Base-by-base conservation (phyloP, 1,140 invertebrate species). In the Cydia fagiglandana region DNA sequence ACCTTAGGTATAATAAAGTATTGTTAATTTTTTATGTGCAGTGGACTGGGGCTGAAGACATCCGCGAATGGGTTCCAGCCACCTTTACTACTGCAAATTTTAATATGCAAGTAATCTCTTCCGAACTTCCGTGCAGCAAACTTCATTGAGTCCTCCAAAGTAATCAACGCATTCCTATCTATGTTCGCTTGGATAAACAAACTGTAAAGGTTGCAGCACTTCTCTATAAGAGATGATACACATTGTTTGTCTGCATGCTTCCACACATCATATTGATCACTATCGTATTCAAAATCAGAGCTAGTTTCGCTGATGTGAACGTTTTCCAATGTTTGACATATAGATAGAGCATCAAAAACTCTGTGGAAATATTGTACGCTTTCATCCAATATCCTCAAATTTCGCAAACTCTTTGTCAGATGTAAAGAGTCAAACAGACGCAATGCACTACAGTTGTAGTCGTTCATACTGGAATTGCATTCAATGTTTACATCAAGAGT, bases 161-260 rank as follows among this genome's bases (percentile, higher is more conserved):
- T 28, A 1, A 79, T 80, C 24, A 82, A 68, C 3, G 30, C 20
- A 17, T 82, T 76, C 0, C 75, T 68, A n/a, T 74, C 34, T 76
- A 82, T 78, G n/a, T 82, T 79, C 12, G 80, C 74, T 64, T 80
- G 77, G 15, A 82, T 80, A 64, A 78, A 82, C 45, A 82, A 77
- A 76, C 80, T 82, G 17, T 82, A 82, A n/a, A 82, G 64, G 20
- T 77, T 73, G 20, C 73, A 47, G 38, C 77, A 78, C 24, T 76
- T 76, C 20, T 82, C 70, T 34, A 82, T 77, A 73, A 82, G 73
- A 10, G 45, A 28, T 20, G 77, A 34, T 13, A 80, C 77, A 17
- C 75, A 76, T 13, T 38, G 15, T 75, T 73, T 28, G 30, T 17
- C 1, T 66, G 12, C 50, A n/a, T 13, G 66, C 78, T 75, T 24